These are phyloP conservation scores for Eupsilia transversa DNA, from an alignment of 2,888 invertebrate genomes.

Conservation along the genomic window DNA sequence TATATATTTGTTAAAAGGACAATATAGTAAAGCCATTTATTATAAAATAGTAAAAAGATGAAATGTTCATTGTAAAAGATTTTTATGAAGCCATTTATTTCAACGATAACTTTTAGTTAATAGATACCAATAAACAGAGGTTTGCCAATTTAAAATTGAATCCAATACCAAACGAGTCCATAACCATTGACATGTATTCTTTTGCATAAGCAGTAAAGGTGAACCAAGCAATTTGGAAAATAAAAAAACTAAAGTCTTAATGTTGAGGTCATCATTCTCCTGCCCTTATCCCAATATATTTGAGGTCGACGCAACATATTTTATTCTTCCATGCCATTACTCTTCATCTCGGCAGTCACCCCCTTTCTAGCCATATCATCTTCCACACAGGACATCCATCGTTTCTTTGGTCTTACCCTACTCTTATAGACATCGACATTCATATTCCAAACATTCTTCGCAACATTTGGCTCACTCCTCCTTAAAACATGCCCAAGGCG, in stretches of 20 bases:
- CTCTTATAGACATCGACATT: too few species aligned
- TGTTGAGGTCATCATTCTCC: too few species aligned
- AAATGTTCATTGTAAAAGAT: neutral
- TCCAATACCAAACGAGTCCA: constrained; percentile 11
- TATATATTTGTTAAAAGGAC: neutral
- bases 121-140: constrained; percentile 14
- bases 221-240: neutral
- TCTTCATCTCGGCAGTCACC: too few species aligned
- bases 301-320: too few species aligned
- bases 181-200: constrained; percentile 25
- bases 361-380: too few species aligned
- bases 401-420: too few species aligned
- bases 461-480: too few species aligned
- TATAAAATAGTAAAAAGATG: neutral
- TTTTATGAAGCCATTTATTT: constrained; percentile 18
- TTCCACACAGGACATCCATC: too few species aligned
- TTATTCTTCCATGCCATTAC: too few species aligned
- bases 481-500: neutral
- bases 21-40: neutral
- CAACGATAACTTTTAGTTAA: constrained; percentile 11
- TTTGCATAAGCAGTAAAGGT: neutral
- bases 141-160: constrained; percentile 11
- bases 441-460: too few species aligned
- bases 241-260: neutral
- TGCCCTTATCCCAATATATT: too few species aligned